Conservation (phyloP, 1,140 invertebrate species). For the Monochamus saltuarius region DNA sequence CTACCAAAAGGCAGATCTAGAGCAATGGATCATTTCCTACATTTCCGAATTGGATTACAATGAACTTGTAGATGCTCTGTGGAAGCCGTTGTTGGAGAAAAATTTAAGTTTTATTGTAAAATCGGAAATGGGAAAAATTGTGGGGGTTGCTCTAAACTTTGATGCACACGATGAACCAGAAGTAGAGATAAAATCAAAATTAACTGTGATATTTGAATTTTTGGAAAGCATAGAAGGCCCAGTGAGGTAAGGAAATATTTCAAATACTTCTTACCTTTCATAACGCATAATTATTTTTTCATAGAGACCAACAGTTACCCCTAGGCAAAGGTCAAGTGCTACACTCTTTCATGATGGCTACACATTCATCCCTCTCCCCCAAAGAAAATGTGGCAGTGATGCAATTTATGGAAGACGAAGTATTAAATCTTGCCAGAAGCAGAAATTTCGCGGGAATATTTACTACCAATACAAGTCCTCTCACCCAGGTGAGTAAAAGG, state of each 20-base stretch:
- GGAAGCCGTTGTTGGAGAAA: conserved; percentile 65
- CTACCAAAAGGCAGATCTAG: conserved; percentile 80
- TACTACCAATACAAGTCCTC: conserved; percentile 81
- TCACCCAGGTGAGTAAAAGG: conserved; percentile 68
- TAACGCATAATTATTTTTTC: conserved; percentile 6
- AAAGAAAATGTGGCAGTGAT: conserved; percentile 77
- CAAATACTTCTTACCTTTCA: neutral
- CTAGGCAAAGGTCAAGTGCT: conserved; percentile 69
- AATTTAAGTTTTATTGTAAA: conserved; percentile 71
- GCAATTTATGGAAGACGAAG: conserved; percentile 74
- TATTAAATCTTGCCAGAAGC: conserved; percentile 63
- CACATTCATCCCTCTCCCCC: conserved; percentile 60
- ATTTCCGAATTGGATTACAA: conserved; percentile 66
- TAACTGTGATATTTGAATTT: conserved; percentile 75
- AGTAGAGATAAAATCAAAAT: conserved; percentile 63
- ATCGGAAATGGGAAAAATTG: conserved; percentile 51
- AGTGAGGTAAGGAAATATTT: conserved; percentile 57
- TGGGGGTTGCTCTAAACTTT: conserved; percentile 75
- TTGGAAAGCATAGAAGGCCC: conserved; percentile 74
- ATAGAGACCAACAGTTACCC: conserved; percentile 55
- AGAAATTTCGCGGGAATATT: conserved; percentile 73
- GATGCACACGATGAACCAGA: conserved; percentile 77
- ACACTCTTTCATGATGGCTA: conserved; percentile 86
- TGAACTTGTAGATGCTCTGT: conserved; percentile 65
- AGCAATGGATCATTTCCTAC: conserved; percentile 69